Base-by-base conservation (phyloP, 1,140 invertebrate genomes). In the Lordiphosa mommai region DNA sequence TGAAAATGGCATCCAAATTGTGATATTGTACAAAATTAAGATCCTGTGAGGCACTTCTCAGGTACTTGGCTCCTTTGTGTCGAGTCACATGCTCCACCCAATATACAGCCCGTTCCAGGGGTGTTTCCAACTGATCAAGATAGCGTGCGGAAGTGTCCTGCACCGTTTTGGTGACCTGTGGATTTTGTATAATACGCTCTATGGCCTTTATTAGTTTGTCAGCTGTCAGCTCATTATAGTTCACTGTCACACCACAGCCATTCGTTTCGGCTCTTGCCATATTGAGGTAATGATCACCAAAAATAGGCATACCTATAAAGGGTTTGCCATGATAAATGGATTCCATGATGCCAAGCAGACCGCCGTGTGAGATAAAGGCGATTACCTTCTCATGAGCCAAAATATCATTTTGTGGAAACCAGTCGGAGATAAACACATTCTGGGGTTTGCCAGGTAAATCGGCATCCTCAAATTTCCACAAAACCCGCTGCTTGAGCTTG, bases 301-400 rank as follows among this genome's bases (percentile, higher is more conserved):
- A 91, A 23, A 95, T 89, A 5, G 94, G 94, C 37, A 95, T 90
- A 1, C 92, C 93, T 12, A 95, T 89, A 14, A 95, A 90, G 4
- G 94, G 94, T 10, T 94, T 92, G 70, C 92, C 92, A 65, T 93
- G 92, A 82, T 93, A 92, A 8, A 95, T 88, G 1, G 94, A 92
- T 85, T 95, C 94, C 47, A 93, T 92, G n/a, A 93, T 90, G 50
- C 94, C 93, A 17, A 94, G 88, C 23, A 93, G 74, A 12, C 92
- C 93, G 40, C 92, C 92, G 51, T 93, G 92, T 13, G 90, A 91
- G 14, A 94, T 90, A 63, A 94, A 92, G 0, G 89, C 87, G 58
- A 89, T 87, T 2, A 92, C 74, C 55, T 93, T 92, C 1, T 88
- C 87, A 88, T 93, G 92, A 20, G 89, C 90, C 23, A 93, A 66